Base-by-base conservation (phyloP, 1,140 invertebrate genomes). In the Eupeodes corollae region DNA sequence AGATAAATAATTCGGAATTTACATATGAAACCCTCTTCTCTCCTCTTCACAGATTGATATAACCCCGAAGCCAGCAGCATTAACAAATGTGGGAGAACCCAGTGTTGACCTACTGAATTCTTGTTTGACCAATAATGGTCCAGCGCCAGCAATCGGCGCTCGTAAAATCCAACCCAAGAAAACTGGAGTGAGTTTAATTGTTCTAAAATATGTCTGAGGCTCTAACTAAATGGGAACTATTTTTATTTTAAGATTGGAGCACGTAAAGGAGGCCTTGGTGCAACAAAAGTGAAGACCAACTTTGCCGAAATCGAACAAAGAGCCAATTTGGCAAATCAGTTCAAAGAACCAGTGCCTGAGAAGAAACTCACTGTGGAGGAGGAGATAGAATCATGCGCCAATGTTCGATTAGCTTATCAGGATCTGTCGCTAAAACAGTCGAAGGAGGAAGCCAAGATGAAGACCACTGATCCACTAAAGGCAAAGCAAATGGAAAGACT, bases 241-340 rank as follows among this genome's bases (percentile, higher is more conserved):
- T 33, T 41, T 21, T 8, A 33, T n/a, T 6, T 30, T 42, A 2
- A 66, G 63, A 57, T 92, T 48, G 89, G 89, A 12, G 80, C 76
- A 26, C 54, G 57, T 0, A 95, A 92, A 61, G 79, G 78, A 37
- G 88, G 91, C 2, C 69, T 98, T n/a, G 95, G 95, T 46, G 96
- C 94, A n/a, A 93, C 92, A 46, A 90, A 90, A 70, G 88, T 98
- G 6, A 90, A 84, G 57, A 79, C 85, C 12, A 93, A 98, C 70
- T 99, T 99, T 70, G 85, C 85, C n/a, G 93, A 96, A 59, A 82
- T 98, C 39, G 95, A 98, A 71, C 82, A 82, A 56, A 84, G 89
- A 61, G 91, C 90, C 1, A 81, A 84, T 53, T 76, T 88, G 53
- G 77, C 80, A 26, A 89, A 91, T 66, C 81, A 88, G 63, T 54